phyloP scores from a whole-genome alignment of 2,888 invertebrate species.

The Sarcophaga rosellei region DNA sequence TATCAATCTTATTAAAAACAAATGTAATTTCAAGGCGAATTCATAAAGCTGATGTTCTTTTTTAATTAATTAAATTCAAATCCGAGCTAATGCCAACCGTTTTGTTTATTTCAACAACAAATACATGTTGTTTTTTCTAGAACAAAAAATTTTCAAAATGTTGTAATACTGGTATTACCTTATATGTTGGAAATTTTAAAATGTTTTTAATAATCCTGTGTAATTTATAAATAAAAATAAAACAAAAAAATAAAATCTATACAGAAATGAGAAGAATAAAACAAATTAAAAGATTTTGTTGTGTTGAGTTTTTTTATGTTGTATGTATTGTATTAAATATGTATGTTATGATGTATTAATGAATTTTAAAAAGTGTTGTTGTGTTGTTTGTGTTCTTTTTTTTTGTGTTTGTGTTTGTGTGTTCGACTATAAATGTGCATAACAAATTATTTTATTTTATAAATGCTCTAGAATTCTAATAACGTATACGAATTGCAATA shows the following conservation, averaged over 20 bases:
- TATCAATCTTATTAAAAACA: too few species aligned
- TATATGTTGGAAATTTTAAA: too few species aligned
- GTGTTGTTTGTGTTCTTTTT: conserved; percentile 11
- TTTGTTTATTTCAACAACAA: too few species aligned
- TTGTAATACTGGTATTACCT: too few species aligned
- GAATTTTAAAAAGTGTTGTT: neutral
- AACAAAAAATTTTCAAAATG: too few species aligned
- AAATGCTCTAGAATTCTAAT: neutral
- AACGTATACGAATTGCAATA: neutral
- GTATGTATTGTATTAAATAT: conserved; percentile 30
- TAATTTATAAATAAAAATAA: neutral
- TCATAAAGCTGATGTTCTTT: too few species aligned
- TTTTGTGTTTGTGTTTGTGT: conserved; percentile 18
- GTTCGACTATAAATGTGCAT: conserved; percentile 51
- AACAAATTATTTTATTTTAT: conserved; percentile 24
- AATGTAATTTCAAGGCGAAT: too few species aligned
- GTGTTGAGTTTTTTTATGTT: neutral
- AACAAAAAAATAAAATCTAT: neutral
- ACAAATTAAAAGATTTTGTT: neutral
- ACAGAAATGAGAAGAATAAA: conserved; percentile 1
- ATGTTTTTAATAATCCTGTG: neutral
- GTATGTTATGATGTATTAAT: neutral
- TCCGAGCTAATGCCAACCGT: too few species aligned
- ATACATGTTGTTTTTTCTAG: too few species aligned
- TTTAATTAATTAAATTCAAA: too few species aligned